Evolutionary conservation across 2,113 vertebrate species (phyloP).

Genomic region (Apus apus): DNA sequence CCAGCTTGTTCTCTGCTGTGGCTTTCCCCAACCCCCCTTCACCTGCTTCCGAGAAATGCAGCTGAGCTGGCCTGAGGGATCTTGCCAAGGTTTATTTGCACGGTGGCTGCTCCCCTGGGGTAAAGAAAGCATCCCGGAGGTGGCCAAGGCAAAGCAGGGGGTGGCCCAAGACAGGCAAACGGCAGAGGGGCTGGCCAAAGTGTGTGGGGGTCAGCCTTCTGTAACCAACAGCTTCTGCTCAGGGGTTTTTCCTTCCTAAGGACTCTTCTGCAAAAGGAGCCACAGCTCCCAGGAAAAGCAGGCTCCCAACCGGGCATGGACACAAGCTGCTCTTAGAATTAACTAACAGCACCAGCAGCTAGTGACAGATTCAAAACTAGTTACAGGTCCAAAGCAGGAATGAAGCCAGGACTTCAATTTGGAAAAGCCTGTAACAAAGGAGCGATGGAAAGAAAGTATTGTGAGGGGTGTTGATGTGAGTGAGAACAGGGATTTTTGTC

Average conservation of each 20-base stretch:
- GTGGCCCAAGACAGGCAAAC: neutral
- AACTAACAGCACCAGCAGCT: neutral
- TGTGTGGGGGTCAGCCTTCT: neutral
- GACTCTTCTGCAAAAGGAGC: neutral
- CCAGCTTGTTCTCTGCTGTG: too few relatives aligned
- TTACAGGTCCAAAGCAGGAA: neutral
- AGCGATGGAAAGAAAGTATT: neutral
- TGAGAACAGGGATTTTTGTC: neutral
- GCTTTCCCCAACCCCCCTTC: slow-evolving; percentile 6
- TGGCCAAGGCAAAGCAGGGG: neutral
- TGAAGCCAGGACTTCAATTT: neutral
- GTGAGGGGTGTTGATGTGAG: neutral
- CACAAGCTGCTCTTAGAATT: neutral
- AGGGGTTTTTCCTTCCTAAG: neutral
- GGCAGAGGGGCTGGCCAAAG: neutral
- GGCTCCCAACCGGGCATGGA: neutral
- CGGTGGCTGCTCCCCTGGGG: neutral
- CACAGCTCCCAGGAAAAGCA: neutral
- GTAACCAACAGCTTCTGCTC: neutral
- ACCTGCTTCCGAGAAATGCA: slow-evolving; percentile 29
- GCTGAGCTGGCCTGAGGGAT: neutral
- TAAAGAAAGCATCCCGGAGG: neutral
- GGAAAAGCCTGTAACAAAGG: neutral
- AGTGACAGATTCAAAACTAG: neutral
- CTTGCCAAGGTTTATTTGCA: neutral